phyloP scores from a whole-genome alignment of 2,888 invertebrate species.

The Agonum fuliginosum region DNA sequence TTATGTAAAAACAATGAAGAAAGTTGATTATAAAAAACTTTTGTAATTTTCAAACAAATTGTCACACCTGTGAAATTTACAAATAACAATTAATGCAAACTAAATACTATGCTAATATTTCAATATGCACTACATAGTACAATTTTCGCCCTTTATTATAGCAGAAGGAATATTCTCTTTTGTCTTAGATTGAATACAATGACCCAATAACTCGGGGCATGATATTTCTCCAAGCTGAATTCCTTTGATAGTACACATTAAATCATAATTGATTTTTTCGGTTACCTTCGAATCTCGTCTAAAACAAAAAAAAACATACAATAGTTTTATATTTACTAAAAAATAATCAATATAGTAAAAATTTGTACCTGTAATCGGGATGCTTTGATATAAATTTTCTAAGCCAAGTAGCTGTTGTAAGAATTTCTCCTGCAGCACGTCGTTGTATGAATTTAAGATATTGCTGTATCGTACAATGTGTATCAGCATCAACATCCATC shows the following conservation, averaged over 20 bases:
- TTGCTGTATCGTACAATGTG: conserved; percentile 96
- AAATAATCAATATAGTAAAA: not conserved
- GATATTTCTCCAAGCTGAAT: conserved; percentile 83
- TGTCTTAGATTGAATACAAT: conserved; percentile 85
- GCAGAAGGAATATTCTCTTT: conserved; percentile 90
- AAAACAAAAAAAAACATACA: conserved; percentile 67
- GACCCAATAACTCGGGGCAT: conserved; percentile 86
- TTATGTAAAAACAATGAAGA: too few species aligned
- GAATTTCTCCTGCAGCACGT: conserved; percentile 90
- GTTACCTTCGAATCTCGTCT: conserved; percentile 92
- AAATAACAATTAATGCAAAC: not conserved
- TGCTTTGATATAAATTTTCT: conserved; percentile 91
- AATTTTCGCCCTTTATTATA: conserved; percentile 71
- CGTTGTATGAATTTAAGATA: conserved; percentile 94
- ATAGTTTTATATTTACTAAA: not conserved
- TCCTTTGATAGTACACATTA: conserved; percentile 84
- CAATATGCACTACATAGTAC: conserved; percentile 4
- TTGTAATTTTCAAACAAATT: not conserved
- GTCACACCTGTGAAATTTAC: too few species aligned
- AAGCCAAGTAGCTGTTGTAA: conserved; percentile 97
- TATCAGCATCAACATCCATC: conserved; percentile 98
- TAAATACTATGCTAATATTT: not conserved
- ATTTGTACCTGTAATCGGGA: conserved; percentile 87
- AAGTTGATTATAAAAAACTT: not conserved
- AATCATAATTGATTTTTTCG: conserved; percentile 93